Evolutionary conservation across 1,140 invertebrate species (phyloP), one percentile per base, ranked within the genome.

Genomic region (Brevipalpus yothersi): DNA sequence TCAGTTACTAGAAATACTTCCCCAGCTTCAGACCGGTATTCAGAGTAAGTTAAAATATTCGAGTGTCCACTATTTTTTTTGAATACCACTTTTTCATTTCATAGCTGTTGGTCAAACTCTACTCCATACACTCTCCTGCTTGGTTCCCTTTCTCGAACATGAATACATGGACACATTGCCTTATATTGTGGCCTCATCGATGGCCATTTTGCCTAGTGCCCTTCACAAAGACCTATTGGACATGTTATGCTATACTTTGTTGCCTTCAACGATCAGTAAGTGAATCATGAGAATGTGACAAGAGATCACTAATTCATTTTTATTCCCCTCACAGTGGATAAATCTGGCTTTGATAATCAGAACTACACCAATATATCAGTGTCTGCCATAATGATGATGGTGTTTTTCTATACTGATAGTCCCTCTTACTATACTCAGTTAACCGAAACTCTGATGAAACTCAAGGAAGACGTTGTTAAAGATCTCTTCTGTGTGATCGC

Each of bases 401-500:
- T 97, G 15, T 85, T 98, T 68, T 91, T 97, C 69, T 92, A 96
- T 71, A 91, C 89, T 7, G 82, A 78, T 60, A 91, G 91, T 74
- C 80, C 84, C 68, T 88, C 86, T 11, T 86, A 87, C 69, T 90
- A 96, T 73, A 88, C 90, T 73, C 88, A 93, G 73, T 76, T 95
- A 15, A 72, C 95, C 63, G 91, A 96, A 72, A 91, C 86, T 69
- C 74, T 95, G 41, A 93, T 96, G 88, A 82, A 83, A 9, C 76
- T 90, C 60, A 94, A 93, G 72, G 78, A 80, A 63, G 82, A 83
- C 65, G 79, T 93, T 15, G 80, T 89, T 4, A 84, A 90, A 60
- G 93, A 99, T 72, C 77, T 99, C 31, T 74, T 98, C 9, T 88
- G 86, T 69, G 90, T 97, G 13, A 87, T 98, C 63, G 93, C 93